Base-by-base conservation (phyloP, 2,888 invertebrate species). In the Cosmorhoe ocellata region DNA sequence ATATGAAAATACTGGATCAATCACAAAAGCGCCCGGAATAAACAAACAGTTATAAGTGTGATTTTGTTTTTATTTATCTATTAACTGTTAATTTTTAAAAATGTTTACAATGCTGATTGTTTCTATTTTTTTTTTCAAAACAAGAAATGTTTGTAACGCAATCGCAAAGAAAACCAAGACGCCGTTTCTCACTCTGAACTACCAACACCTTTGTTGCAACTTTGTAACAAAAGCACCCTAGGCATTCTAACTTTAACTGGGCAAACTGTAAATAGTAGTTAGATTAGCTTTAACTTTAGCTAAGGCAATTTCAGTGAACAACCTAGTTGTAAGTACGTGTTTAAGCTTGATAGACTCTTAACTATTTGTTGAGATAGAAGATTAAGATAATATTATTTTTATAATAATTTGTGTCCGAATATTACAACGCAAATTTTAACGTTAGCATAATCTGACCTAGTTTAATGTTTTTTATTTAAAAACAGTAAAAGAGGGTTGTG, bases 181-280 rank as follows among this genome's bases (percentile, higher is more conserved):
- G 12, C 5, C 18, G 43, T 43, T 32, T 33, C 33, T 50, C 38
- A 43, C 43, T 50, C 9, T 14, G n/a, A 49, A 49, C 41, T 44
- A 53, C 32, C 13, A 34, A 45, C 44, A 55, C 44, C 49, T 47
- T 41, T 45, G 47, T 48, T 38, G 54, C 42, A 40, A 32, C 18
- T 51, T 36, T 12, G 47, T 33, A 40, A 32, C 47, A 48, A 46
- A 40, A 59, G 50, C 49, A 48, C 52, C 51, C 14, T 39, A 56
- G 56, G 50, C 48, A 58, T 57, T 59, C 53, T 49, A 60, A 58
- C 56, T 60, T 60, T 50, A 42, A 53, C 58, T 51, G 47, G 42
- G 45, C 44, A 44, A 48, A 53, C 42, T 56, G 49, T 51, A 56
- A 46, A 60, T 56, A 51, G 56, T 33, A 42, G 33, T 42, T 42